Evolutionary conservation across 2,113 vertebrate genomes (phyloP), one percentile per base, ranked within the genome.

Genomic region (Monopterus albus): DNA sequence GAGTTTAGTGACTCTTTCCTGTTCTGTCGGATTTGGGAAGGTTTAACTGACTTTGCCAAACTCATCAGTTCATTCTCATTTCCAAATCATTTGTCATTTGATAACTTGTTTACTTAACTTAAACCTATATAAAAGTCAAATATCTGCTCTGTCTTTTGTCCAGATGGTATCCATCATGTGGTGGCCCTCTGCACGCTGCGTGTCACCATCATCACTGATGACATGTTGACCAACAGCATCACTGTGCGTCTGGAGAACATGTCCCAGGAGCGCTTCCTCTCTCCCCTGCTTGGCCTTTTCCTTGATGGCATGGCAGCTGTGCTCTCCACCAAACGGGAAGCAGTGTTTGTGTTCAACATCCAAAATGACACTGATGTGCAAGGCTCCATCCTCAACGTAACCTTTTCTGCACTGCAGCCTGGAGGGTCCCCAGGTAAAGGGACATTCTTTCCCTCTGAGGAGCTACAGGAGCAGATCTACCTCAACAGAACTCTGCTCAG

Each of bases 221-320:
- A 98, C 91, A 98, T 99, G 97, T 86, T 99, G 66, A 98, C 96
- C 75, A 96, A 98, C 93, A 99, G 97, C 91, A 98, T 99, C 93
- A 99, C 97, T 0, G 97, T 99, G 36, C 95, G 97, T 0, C 91
- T 99, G 90, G 96, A 98, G 89, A 96, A 98, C 93, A 98, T 98
- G 97, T 99, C 96, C 0, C 97, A 98, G 94, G 97, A 98, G 90
- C 92, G 90, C 78, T 99, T 99, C 87, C 94, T 99, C 9, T 99
- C 97, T 1, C 96, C 96, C 0, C 93, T 99, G 29, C 95, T 99
- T 8, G 86, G 93, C 10, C 94, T 95, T 10, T 99, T 99, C 12
- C 92, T 97, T 15, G 95, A 98, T 50, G 97, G 96, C 0, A 96
- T 99, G 78, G 97, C 97, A 0, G 92, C 96, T 0, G 95, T 98